Base-by-base conservation (phyloP, 2,113 vertebrate species). In the Sorex fumeus region DNA sequence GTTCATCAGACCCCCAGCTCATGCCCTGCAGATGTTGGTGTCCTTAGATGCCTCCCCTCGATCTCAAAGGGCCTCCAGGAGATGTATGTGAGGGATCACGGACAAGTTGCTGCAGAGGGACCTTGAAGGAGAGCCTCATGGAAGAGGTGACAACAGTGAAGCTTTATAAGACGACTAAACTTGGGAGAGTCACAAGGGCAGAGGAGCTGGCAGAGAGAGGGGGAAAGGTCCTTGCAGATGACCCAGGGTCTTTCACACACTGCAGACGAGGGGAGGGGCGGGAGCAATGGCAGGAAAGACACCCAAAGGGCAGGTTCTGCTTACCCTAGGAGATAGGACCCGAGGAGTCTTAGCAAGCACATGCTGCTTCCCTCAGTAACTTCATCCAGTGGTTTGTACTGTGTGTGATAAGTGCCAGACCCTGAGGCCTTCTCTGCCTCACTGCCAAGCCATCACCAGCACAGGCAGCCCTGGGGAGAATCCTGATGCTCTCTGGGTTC, bases 81-180 rank as follows among this genome's bases (percentile, higher is more conserved):
- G 66, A 45, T 4, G 3, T 4, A 16, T 62, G 12, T 2, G 7
- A n/a, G 45, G 82, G 34, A 27, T 3, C 2, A 0, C 5, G 11
- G 40, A 25, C 18, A 10, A 30, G 40, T 53, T 78, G 15, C 27
- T 2, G 21, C 11, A 2, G 2, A 27, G n/a, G 18, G 40, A 1
- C 47, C 28, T 32, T 25, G 34, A 72, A 1, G 19, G 69, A 71
- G 45, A 25, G 21, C 43, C 79, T 90, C 70, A 1, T 0, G 16
- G 43, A 83, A 70, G 60, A 85, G 30, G 8, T 8, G 13, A n/a
- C 9, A 27, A 27, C 7, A 6, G 45, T 1, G 27, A 34, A 75
- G 25, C 47, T 40, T 67, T 50, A 69, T 84, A 18, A 11, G 12
- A 71, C 6, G 40, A 27, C 6, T 0, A n/a, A 36, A 7, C 1